A percentile compares a stretch with the other conserved stretches of the same genome.
Evolutionary conservation across 2,797 vertebrate species (phyloP).

Genomic region (Mormyrus hasselquistii): DNA sequence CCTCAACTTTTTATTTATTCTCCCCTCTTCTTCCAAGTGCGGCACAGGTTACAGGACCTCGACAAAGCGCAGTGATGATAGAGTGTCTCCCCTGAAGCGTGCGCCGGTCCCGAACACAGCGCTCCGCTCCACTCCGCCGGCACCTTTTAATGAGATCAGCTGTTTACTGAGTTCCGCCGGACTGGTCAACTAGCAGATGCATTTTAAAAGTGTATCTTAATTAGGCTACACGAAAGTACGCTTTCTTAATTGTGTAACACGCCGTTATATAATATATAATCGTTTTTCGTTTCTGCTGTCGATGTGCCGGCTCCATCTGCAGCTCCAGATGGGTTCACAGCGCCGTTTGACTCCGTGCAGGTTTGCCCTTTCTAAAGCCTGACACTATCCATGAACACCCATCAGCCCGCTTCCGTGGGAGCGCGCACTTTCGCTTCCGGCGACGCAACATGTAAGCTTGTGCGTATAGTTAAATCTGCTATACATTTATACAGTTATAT

Average conservation of each 20-base stretch:
- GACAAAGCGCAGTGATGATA: background rate
- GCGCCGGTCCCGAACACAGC: too few relatives aligned
- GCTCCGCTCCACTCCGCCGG: background rate
- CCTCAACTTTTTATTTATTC: background rate
- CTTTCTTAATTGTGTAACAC: background rate
- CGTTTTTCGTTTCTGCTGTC: background rate
- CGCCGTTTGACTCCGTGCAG: background rate
- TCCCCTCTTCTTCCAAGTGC: background rate
- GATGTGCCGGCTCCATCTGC: slow-evolving; percentile 2
- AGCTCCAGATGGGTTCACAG: slow-evolving; percentile 15
- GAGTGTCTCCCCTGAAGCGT: background rate
- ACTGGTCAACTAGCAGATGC: background rate
- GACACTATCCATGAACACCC: background rate
- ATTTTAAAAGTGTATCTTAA: background rate
- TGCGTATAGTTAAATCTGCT: background rate
- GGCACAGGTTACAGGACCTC: background rate
- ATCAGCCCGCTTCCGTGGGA: background rate
- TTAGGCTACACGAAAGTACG: background rate
- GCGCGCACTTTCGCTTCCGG: background rate
- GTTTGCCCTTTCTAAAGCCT: background rate
- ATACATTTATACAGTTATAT: background rate
- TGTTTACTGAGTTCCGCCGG: background rate
- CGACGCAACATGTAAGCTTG: background rate
- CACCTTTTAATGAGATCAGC: background rate
- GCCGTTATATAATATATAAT: background rate